Conservation (phyloP, 2,113 vertebrate genomes). For the Columba livia region DNA sequence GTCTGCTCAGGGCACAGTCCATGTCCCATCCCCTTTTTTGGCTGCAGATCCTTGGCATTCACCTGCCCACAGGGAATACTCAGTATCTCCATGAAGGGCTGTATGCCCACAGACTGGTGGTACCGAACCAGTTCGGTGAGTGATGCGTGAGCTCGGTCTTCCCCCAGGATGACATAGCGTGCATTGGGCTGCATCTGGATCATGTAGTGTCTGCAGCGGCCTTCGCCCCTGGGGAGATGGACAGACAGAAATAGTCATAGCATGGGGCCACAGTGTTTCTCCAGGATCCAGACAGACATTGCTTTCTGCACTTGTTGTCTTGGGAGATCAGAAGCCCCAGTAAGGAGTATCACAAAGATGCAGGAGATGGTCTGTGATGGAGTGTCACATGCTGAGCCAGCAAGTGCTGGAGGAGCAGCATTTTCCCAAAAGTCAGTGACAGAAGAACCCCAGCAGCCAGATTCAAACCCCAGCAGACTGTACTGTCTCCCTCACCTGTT, state of each 20-base stretch:
- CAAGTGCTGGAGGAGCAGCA: neutral
- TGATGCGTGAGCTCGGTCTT: conserved; percentile 71
- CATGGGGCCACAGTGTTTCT: rapidly evolving
- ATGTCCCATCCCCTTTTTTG: neutral
- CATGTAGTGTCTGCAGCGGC: conserved; percentile 79
- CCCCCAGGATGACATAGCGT: conserved; percentile 78
- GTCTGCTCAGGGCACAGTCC: neutral
- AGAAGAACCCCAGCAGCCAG: neutral
- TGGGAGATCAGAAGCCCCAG: neutral
- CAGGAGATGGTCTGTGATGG: neutral
- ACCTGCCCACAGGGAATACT: conserved; percentile 75
- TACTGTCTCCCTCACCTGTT: neutral
- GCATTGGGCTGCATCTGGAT: conserved; percentile 73
- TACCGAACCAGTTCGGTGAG: conserved; percentile 67
- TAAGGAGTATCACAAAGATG: neutral
- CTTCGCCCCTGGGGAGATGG: conserved; percentile 27
- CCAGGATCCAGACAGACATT: neutral
- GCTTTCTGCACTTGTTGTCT: neutral
- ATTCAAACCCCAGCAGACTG: neutral
- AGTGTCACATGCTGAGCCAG: rapidly evolving
- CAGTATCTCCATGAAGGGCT: conserved; percentile 75
- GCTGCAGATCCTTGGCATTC: neutral
- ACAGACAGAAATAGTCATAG: neutral
- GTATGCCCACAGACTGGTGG: conserved; percentile 72
- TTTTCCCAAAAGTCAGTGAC: neutral